These are phyloP conservation scores for Amiota minor DNA, from an alignment of 2,888 invertebrate species.

Conservation along the genomic window DNA sequence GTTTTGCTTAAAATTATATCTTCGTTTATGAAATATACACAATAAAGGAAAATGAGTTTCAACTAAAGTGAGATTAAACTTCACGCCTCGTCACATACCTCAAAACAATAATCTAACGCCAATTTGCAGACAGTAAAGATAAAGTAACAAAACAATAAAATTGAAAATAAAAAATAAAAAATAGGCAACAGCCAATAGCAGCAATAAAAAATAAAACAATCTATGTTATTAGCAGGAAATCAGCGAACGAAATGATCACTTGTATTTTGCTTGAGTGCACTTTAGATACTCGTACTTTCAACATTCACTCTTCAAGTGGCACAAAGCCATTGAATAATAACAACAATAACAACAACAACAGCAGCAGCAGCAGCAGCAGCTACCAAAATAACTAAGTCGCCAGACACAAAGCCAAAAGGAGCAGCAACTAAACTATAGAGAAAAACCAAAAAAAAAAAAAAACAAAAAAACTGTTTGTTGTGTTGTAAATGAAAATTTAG, in stretches of 20 bases:
- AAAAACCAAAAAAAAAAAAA: background rate
- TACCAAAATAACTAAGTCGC: background rate
- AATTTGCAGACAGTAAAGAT: too few relatives aligned
- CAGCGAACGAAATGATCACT: slow-evolving; percentile 41
- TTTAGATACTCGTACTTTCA: background rate
- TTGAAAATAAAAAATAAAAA: too few relatives aligned
- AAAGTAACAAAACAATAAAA: too few relatives aligned
- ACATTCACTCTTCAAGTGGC: background rate
- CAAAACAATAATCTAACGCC: too few relatives aligned
- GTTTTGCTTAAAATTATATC: too few relatives aligned
- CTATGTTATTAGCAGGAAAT: slow-evolving; percentile 22
- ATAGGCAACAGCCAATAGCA: slow-evolving; percentile 22
- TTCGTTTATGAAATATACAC: too few relatives aligned
- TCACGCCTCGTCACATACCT: too few relatives aligned
- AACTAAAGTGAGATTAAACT: too few relatives aligned
- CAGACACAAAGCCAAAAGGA: background rate
- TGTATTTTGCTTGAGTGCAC: slow-evolving; percentile 4
- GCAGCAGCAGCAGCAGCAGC: slow-evolving; percentile 18
- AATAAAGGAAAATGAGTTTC: too few relatives aligned
- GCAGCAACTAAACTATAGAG: background rate
- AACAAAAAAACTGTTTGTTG: too few relatives aligned
- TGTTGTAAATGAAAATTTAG: background rate
- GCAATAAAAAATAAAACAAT: slow-evolving; percentile 37
- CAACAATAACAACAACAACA: slow-evolving; percentile 33
- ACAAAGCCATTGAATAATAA: slow-evolving; percentile 17